Evolutionary conservation across 2,797 vertebrate genomes (phyloP).

Genomic region (Rhabdophis nuchalis): DNA sequence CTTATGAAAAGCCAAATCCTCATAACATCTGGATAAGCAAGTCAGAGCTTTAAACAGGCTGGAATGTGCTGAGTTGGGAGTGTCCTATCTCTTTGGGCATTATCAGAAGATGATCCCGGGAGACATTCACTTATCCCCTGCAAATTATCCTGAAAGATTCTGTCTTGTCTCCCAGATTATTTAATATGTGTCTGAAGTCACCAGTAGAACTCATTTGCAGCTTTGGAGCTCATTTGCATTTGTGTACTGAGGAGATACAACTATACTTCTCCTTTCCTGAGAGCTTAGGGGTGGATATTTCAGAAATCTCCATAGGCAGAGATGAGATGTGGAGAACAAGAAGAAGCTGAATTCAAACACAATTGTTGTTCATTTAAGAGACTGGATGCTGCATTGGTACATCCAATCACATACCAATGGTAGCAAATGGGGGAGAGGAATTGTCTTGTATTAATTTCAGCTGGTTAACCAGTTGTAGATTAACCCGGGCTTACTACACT

Average conservation of each 20-base stretch:
- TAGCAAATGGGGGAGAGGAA: background rate
- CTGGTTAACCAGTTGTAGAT: background rate
- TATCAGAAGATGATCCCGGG: background rate
- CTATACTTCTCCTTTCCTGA: background rate
- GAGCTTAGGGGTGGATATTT: background rate
- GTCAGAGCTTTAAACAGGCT: background rate
- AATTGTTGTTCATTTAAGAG: background rate
- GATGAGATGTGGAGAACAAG: background rate
- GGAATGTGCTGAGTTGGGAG: background rate
- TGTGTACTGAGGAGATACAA: background rate
- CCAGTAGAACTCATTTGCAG: background rate
- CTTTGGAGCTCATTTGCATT: background rate
- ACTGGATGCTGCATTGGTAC: background rate
- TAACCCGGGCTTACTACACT: background rate
- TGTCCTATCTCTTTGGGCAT: background rate
- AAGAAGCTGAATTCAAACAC: background rate
- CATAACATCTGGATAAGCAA: background rate
- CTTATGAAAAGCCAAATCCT: background rate
- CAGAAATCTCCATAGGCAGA: background rate
- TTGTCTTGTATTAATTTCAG: background rate
- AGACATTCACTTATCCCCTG: background rate
- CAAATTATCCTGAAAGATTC: background rate
- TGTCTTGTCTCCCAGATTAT: background rate
- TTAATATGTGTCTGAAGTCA: background rate
- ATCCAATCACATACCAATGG: background rate